A percentile compares a stretch with the other conserved stretches of the same genome.
phyloP scores from a whole-genome alignment of 2,113 vertebrate species.

The Sinocyclocheilus anophthalmus region DNA sequence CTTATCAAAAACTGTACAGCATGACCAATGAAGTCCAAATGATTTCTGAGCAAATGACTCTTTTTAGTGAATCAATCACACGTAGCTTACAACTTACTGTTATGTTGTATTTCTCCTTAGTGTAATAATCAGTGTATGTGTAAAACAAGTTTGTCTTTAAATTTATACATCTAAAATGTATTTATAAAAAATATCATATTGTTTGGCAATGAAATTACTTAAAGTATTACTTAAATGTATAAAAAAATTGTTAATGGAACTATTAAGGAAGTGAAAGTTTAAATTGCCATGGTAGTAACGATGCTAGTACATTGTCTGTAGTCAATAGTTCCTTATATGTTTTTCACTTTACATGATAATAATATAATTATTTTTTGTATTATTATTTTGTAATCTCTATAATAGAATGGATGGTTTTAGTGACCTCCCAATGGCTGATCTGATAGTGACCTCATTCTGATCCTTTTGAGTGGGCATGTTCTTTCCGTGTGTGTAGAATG shows the following conservation, averaged over 20 bases:
- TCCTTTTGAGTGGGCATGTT: slow-evolving; percentile 4
- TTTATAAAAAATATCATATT: too few species aligned
- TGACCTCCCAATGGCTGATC: not conserved
- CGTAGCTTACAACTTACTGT: too few species aligned
- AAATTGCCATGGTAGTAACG: not conserved
- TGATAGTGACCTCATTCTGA: slow-evolving; percentile 13
- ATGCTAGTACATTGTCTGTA: too few species aligned
- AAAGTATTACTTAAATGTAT: too few species aligned
- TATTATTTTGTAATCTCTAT: not conserved
- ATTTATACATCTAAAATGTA: too few species aligned
- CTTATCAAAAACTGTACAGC: not conserved
- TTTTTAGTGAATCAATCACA: not conserved
- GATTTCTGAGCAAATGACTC: not conserved
- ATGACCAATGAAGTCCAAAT: not conserved
- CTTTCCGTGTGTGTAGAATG: slow-evolving; percentile 38
- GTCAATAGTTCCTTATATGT: not conserved
- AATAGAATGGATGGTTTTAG: not conserved
- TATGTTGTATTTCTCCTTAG: too few species aligned
- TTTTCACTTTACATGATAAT: not conserved
- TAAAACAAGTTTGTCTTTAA: too few species aligned
- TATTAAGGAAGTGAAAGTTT: too few species aligned
- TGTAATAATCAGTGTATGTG: too few species aligned
- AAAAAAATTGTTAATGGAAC: not conserved
- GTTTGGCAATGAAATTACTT: too few species aligned
- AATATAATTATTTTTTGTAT: not conserved